Evolutionary conservation across 2,888 invertebrate genomes (phyloP).

Genomic region (Drosophila limbata): DNA sequence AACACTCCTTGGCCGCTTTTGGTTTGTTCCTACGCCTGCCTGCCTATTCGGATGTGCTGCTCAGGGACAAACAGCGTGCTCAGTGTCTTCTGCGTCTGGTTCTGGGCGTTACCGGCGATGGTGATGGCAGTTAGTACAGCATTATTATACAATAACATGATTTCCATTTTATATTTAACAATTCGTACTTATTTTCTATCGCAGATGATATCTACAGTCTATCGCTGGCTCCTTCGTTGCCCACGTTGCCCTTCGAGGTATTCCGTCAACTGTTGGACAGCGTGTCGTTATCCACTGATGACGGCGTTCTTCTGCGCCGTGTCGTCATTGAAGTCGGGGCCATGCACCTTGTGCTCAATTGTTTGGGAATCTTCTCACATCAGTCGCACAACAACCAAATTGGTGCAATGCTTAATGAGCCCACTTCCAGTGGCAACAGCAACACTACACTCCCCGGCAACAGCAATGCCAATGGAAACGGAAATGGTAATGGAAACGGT

Average conservation of each 20-base stretch:
- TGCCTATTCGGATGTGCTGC: conserved; percentile 95
- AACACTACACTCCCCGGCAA: conserved; percentile 19
- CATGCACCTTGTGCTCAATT: conserved; percentile 93
- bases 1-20: conserved; percentile 96
- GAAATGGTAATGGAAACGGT: conserved; percentile 30
- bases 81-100: conserved; percentile 94
- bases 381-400: conserved; percentile 88
- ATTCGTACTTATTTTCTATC: background rate
- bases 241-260: conserved; percentile 86
- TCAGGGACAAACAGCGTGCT: conserved; percentile 93
- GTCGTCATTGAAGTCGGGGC: conserved; percentile 94
- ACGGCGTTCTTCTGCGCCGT: conserved; percentile 90
- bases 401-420: conserved; percentile 58
- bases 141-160: no score
- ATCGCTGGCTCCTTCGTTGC: conserved; percentile 89
- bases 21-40: conserved; percentile 95
- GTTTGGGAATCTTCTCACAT: conserved; percentile 95
- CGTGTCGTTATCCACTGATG: conserved; percentile 90
- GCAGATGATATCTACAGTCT: conserved; percentile 90
- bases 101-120: conserved; percentile 95
- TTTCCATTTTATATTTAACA: background rate
- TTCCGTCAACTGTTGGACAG: conserved; percentile 91
- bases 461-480: conserved; percentile 25
- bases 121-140: conserved; percentile 91
- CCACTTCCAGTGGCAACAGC: conserved; percentile 36